These are phyloP conservation scores for Gadus chalcogrammus DNA, from an alignment of 2,113 vertebrate genomes.

Conservation along the genomic window DNA sequence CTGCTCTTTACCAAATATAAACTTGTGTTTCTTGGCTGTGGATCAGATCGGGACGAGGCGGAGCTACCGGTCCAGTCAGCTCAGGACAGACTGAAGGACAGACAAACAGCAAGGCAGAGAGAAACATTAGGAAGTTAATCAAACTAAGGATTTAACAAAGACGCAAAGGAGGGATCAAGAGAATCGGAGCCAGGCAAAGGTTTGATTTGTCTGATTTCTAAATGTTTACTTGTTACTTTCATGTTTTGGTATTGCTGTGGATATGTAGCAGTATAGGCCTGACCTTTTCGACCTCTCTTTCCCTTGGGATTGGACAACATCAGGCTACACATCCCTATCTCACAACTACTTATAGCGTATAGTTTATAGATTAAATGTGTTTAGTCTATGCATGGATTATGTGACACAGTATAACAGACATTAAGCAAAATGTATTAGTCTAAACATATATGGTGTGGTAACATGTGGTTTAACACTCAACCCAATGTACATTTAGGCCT, in stretches of 20 bases:
- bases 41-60: constrained; percentile 54
- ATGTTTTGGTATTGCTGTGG: not conserved
- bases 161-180: constrained; percentile 9
- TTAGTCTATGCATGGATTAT: no score
- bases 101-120: constrained; percentile 44
- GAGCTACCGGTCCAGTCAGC: constrained; percentile 49
- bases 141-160: not conserved
- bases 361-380: no score
- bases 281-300: no score
- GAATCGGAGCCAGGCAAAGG: constrained; percentile 16
- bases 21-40: constrained; percentile 61
- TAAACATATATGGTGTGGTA: no score
- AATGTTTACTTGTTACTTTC: not conserved
- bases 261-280: not conserved
- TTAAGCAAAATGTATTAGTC: no score
- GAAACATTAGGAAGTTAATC: constrained; percentile 12
- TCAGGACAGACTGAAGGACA: constrained; percentile 74
- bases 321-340: no score
- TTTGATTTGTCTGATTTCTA: constrained; percentile 39
- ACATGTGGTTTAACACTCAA: no score
- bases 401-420: no score
- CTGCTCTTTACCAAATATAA: constrained; percentile 72
- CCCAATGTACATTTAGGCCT: no score
- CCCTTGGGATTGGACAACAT: no score
- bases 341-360: no score